Evolutionary conservation across 2,888 invertebrate species (phyloP).

Genomic region (Cataglyphis cursor): DNA sequence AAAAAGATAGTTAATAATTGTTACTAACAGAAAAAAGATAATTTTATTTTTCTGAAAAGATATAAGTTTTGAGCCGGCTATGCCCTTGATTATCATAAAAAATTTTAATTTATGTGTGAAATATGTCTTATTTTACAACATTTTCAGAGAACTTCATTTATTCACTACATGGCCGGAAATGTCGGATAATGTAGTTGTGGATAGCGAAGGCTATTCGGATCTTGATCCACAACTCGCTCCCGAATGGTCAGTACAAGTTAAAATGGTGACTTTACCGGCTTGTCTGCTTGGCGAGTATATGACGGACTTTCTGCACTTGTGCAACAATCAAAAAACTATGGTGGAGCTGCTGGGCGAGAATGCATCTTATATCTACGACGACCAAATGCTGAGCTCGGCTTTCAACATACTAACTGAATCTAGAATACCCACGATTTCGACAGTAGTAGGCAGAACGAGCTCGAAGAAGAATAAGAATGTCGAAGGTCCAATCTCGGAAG

Average conservation of each 20-base stretch:
- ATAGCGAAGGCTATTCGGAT: constrained; percentile 95
- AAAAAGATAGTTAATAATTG: neutral
- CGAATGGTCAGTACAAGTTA: constrained; percentile 92
- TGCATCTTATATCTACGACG: constrained; percentile 80
- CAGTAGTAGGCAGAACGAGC: constrained; percentile 88
- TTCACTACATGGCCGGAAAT: constrained; percentile 96
- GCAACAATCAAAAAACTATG: constrained; percentile 87
- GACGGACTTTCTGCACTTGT: constrained; percentile 90
- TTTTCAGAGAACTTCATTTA: constrained; percentile 90
- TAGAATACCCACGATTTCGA: constrained; percentile 90
- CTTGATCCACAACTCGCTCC: constrained; percentile 94
- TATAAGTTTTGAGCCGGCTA: neutral
- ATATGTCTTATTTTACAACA: constrained; percentile 1
- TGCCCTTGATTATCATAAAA: neutral
- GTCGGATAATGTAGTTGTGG: constrained; percentile 94
- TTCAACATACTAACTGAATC: constrained; percentile 92
- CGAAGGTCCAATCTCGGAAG: constrained; percentile 93
- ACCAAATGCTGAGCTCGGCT: constrained; percentile 84
- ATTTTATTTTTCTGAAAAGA: neutral
- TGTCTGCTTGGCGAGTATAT: constrained; percentile 94
- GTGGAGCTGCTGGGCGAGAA: constrained; percentile 88
- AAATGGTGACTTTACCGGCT: constrained; percentile 90
- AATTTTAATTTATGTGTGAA: neutral
- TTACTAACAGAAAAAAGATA: neutral
- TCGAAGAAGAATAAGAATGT: constrained; percentile 88